phyloP scores from a whole-genome alignment of 2,113 vertebrate genomes.

The Montifringilla adamsi region DNA sequence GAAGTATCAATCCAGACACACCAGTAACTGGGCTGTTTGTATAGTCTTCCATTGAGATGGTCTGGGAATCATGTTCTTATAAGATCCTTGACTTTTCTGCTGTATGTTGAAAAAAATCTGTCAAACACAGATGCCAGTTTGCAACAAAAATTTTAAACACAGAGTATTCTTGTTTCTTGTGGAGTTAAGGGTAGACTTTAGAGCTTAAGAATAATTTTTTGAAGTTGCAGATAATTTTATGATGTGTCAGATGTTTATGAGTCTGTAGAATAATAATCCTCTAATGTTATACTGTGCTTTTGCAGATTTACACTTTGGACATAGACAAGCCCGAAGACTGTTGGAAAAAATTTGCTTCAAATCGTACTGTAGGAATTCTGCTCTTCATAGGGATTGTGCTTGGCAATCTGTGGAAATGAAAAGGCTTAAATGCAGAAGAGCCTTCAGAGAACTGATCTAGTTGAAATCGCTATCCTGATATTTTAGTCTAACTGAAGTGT shows the following conservation, averaged over 20 bases:
- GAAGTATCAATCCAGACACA: neutral
- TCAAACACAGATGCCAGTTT: neutral
- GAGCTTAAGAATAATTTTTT: neutral
- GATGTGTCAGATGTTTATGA: neutral
- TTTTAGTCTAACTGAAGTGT: neutral
- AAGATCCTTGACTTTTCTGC: neutral
- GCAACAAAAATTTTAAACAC: neutral
- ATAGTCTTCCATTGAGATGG: neutral
- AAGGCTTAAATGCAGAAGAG: constrained; percentile 34
- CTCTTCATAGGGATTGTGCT: constrained; percentile 86
- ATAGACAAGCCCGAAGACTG: constrained; percentile 90
- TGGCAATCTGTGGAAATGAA: constrained; percentile 86
- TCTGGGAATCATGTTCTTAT: neutral
- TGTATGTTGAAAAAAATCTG: neutral
- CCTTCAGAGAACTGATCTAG: neutral
- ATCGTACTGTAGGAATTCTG: constrained; percentile 86
- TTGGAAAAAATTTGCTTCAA: constrained; percentile 93
- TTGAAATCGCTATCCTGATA: neutral
- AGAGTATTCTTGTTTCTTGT: neutral
- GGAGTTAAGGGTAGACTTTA: neutral
- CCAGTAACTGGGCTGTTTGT: neutral
- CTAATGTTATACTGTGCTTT: neutral
- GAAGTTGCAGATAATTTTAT: neutral
- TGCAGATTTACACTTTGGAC: constrained; percentile 87
- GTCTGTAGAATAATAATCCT: neutral